A percentile compares a stretch with the other conserved stretches of the same genome.
These are phyloP conservation scores for Crotalus viridis DNA, from an alignment of 2,113 vertebrate species.

Conservation along the genomic window DNA sequence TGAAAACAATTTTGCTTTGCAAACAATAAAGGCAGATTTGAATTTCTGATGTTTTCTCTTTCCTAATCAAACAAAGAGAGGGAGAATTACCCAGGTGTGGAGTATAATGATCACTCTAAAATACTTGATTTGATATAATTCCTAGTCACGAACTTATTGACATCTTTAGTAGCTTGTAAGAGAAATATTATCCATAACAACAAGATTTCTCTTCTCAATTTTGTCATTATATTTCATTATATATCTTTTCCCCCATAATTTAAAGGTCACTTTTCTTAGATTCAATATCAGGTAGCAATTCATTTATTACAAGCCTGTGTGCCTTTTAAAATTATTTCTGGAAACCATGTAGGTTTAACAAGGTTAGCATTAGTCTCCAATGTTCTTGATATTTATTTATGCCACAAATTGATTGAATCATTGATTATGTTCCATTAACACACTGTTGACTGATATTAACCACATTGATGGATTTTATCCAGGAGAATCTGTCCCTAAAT, in stretches of 20 bases:
- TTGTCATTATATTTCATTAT: not conserved
- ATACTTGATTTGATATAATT: not conserved
- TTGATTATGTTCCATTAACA: not conserved
- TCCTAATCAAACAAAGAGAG: conserved; percentile 7
- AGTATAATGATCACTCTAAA: not conserved
- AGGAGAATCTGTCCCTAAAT: not conserved
- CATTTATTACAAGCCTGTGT: not conserved
- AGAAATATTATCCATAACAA: not conserved
- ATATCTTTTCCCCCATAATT: not conserved
- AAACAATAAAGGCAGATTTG: not conserved
- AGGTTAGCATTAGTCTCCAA: not conserved
- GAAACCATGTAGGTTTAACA: accelerated
- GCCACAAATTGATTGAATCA: not conserved
- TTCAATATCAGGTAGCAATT: not conserved
- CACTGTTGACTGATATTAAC: not conserved
- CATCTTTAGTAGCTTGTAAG: not conserved
- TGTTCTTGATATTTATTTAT: not conserved
- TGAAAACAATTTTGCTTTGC: conserved; percentile 16
- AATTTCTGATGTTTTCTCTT: not conserved
- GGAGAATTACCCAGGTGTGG: not conserved
- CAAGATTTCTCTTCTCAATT: not conserved
- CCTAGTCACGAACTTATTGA: not conserved
- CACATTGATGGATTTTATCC: not conserved
- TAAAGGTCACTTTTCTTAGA: not conserved
- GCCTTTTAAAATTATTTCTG: not conserved